Percentiles rank a stretch among this genome's conserved stretches.
Conservation (phyloP, 2,113 vertebrate genomes). For the Xenus cinereus region DNA sequence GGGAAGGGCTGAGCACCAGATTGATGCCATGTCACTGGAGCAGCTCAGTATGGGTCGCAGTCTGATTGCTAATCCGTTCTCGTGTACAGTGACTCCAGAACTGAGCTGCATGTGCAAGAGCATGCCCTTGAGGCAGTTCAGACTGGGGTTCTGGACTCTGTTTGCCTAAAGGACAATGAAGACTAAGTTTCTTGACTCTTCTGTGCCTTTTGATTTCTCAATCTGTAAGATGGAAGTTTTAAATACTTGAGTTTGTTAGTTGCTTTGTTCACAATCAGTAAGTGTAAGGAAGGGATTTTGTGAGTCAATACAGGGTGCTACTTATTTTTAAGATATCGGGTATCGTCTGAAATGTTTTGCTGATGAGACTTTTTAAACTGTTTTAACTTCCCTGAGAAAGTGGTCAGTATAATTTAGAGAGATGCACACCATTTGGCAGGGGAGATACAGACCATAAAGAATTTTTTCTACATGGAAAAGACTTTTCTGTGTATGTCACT, state of each 20-base stretch:
- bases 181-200: background rate
- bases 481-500: background rate
- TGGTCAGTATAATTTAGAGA: background rate
- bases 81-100: background rate
- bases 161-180: background rate
- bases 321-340: background rate
- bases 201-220: background rate
- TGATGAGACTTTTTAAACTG: background rate
- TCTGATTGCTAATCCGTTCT: accelerated
- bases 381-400: background rate
- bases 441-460: accelerated
- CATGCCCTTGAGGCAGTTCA: background rate
- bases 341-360: background rate
- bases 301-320: background rate
- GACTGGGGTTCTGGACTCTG: background rate
- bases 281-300: background rate
- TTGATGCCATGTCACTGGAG: background rate
- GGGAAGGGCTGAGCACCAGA: background rate
- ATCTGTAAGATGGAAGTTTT: background rate
- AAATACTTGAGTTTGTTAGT: background rate
- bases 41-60: background rate
- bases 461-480: background rate
- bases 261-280: background rate
- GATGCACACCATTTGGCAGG: accelerated
- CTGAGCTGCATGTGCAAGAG: accelerated